These are phyloP conservation scores for Taphrorychus bicolor DNA, from an alignment of 2,888 invertebrate genomes.

Conservation along the genomic window DNA sequence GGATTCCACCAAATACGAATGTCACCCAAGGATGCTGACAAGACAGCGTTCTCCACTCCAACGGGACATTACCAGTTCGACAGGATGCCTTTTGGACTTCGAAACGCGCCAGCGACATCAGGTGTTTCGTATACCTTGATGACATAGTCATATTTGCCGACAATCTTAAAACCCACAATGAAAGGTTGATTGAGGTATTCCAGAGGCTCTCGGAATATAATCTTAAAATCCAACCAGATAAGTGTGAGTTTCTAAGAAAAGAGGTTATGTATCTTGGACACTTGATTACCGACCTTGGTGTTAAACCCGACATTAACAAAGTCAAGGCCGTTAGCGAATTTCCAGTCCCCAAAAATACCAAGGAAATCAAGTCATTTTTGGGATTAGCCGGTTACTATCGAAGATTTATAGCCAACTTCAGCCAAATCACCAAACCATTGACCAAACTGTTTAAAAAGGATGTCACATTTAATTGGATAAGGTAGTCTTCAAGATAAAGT, in stretches of 20 bases:
- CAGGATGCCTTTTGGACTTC: constrained; percentile 8
- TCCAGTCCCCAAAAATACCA: background rate
- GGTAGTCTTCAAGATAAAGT: no score
- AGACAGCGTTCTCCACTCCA: constrained; percentile 3
- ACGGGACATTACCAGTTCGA: background rate
- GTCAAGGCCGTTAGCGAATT: background rate
- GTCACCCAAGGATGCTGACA: background rate
- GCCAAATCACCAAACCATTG: background rate
- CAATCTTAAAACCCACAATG: constrained; percentile 45
- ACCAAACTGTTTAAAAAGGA: background rate
- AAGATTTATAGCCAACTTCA: background rate
- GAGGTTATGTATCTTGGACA: constrained; percentile 42
- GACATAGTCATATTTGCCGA: constrained; percentile 50
- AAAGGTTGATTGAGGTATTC: constrained; percentile 44
- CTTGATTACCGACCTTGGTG: background rate
- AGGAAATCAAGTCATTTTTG: background rate
- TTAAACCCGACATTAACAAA: background rate
- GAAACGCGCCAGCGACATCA: constrained; percentile 6
- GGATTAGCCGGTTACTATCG: background rate
- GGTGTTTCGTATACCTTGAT: constrained; percentile 54
- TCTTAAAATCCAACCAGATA: constrained; percentile 41
- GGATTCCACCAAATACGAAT: constrained; percentile 25
- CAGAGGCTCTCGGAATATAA: constrained; percentile 39
- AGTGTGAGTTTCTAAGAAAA: constrained; percentile 40
- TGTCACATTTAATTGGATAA: background rate